Base-by-base conservation (phyloP, 2,888 invertebrate genomes). In the Morpho achilles region DNA sequence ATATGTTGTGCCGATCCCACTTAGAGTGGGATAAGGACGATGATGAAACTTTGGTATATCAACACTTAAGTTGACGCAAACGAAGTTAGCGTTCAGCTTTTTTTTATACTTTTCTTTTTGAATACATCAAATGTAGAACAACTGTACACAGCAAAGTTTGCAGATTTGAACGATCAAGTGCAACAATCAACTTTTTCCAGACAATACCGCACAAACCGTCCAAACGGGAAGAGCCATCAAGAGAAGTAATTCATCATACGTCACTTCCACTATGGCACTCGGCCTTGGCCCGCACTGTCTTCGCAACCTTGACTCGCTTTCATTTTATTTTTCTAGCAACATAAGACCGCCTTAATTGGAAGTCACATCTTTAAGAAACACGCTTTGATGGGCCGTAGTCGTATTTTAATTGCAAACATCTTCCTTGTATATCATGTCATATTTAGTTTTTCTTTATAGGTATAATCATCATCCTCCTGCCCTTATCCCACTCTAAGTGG, bases 221-320 rank as follows among this genome's bases (percentile, higher is more conserved):
- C 10, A 16, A 56, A 62, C 53, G 40, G 56, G 58, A 50, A 65
- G 66, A 50, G 54, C 53, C 49, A 61, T 63, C 59, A 60, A 66
- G 60, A 48, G 52, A 62, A 63, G 56, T 59, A 63, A 64, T 65
- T 67, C 61, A 62, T 62, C 66, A 62, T 61, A 63, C 58, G 65
- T 61, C 61, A 55, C 52, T 56, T 60, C 50, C 53, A 58, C 53
- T 50, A 53, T 39, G 51, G 48, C 48, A 54, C 47, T 53, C 50
- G 52, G 54, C 63, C 63, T 61, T 63, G 61, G 54, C 61, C 63
- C 47, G 50, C 46, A 45, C 52, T 56, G 52, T 59, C 54, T 42
- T 9, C 7, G 10, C 46, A 61, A 59, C 63, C 63, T 63, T 63
- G 63, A 57, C 61, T 61, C 47, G 52, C 61, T 59, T 49, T 53